These are phyloP conservation scores for Trachelus tabidus DNA, from an alignment of 2,888 invertebrate species.

Conservation along the genomic window DNA sequence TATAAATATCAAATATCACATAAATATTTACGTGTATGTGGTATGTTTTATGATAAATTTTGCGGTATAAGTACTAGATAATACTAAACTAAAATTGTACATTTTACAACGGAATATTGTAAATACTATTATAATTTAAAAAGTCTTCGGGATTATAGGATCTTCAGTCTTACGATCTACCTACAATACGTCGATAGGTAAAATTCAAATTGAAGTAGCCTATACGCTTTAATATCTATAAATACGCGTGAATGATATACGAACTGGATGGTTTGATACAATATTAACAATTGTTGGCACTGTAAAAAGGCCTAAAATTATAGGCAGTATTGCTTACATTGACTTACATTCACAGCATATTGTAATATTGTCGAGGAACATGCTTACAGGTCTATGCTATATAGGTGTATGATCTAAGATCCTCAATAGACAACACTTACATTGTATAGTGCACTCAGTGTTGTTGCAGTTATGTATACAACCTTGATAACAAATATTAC, in stretches of 20 bases:
- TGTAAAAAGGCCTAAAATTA: not conserved
- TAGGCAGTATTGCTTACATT: not conserved
- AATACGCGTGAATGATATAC: not conserved
- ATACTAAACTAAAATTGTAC: not conserved
- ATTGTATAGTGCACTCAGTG: not conserved
- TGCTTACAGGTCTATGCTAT: not conserved
- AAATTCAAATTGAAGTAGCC: not conserved
- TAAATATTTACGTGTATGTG: not conserved
- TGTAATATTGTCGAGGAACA: not conserved
- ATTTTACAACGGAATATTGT: not conserved
- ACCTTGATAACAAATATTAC: not conserved
- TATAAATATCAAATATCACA: not conserved
- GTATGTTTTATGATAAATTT: not conserved
- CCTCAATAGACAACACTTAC: not conserved
- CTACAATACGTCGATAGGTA: not conserved
- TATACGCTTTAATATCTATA: not conserved
- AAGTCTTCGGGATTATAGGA: not conserved
- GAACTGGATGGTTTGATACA: not conserved
- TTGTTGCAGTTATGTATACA: not conserved
- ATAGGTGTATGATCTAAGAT: not conserved
- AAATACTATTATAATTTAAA: not conserved
- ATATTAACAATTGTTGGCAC: not conserved
- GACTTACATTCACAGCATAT: not conserved
- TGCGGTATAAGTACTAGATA: not conserved
- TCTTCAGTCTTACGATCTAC: not conserved